Conservation (phyloP, 1,140 invertebrate genomes). For the Monomorium pharaonis region DNA sequence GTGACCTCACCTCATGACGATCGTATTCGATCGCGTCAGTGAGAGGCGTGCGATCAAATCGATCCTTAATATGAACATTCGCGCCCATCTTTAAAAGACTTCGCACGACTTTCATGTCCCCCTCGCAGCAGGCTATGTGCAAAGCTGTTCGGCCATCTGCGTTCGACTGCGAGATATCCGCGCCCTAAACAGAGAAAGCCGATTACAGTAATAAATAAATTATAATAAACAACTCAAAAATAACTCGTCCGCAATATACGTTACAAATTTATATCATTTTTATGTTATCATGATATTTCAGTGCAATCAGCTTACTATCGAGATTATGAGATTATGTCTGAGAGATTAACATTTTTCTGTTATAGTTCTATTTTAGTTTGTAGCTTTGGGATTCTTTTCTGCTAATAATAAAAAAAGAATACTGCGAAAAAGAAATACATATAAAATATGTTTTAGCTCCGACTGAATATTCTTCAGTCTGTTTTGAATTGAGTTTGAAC, state of each 20-base stretch:
- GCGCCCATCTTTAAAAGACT: conserved; percentile 93
- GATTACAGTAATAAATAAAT: conserved; percentile 5
- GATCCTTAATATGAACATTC: conserved; percentile 92
- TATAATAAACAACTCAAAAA: neutral
- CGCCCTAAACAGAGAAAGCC: conserved; percentile 85
- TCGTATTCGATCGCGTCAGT: conserved; percentile 88
- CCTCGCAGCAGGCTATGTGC: conserved; percentile 92
- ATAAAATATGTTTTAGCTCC: neutral
- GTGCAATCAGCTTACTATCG: neutral
- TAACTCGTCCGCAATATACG: neutral
- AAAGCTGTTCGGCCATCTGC: conserved; percentile 92
- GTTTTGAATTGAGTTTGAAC: neutral
- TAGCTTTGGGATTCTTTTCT: neutral
- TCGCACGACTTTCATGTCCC: conserved; percentile 89
- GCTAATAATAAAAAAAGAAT: neutral
- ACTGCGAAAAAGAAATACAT: neutral
- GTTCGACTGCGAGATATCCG: conserved; percentile 91
- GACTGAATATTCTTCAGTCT: neutral
- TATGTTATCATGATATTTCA: neutral
- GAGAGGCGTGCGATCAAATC: conserved; percentile 87
- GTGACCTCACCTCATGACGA: conserved; percentile 85
- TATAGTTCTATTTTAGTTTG: neutral
- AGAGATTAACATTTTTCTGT: neutral
- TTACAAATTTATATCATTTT: neutral
- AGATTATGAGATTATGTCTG: too few species aligned